A percentile compares a stretch with the other conserved stretches of the same genome.
phyloP scores from a whole-genome alignment of 2,113 vertebrate genomes.

The Boleophthalmus pectinirostris region DNA sequence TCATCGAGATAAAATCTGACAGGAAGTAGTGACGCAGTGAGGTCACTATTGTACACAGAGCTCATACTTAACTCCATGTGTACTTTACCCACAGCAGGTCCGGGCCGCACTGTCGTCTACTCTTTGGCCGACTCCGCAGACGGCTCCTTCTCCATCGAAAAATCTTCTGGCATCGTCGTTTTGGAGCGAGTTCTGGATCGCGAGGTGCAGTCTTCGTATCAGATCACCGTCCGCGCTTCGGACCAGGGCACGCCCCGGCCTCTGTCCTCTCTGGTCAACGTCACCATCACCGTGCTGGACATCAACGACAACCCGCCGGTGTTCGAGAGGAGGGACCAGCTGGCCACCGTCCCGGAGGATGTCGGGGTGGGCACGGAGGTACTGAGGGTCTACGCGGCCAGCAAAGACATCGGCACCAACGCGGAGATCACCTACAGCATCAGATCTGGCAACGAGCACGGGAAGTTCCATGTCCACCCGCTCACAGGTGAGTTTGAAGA shows the following conservation, averaged over 20 bases:
- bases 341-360: slow-evolving; percentile 89
- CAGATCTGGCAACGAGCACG: slow-evolving; percentile 91
- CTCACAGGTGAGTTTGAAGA: slow-evolving; percentile 81
- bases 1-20: no score
- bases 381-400: slow-evolving; percentile 89
- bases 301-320: slow-evolving; percentile 97
- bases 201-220: slow-evolving; percentile 87
- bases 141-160: slow-evolving; percentile 90
- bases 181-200: slow-evolving; percentile 90
- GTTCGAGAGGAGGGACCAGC: slow-evolving; percentile 92
- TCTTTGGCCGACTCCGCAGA: slow-evolving; percentile 84
- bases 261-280: slow-evolving; percentile 83
- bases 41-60: no score
- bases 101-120: slow-evolving; percentile 87
- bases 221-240: slow-evolving; percentile 84
- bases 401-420: slow-evolving; percentile 96
- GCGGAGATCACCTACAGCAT: slow-evolving; percentile 95
- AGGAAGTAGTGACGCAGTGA: no score
- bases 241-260: slow-evolving; percentile 83
- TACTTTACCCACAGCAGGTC: slow-evolving; percentile 74
- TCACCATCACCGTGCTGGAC: slow-evolving; percentile 92
- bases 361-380: slow-evolving; percentile 84
- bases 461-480: slow-evolving; percentile 88
- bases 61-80: background rate
- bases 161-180: slow-evolving; percentile 85